These are phyloP conservation scores for Philotrypesis tridentata DNA, from an alignment of 1,140 invertebrate species.

Conservation along the genomic window DNA sequence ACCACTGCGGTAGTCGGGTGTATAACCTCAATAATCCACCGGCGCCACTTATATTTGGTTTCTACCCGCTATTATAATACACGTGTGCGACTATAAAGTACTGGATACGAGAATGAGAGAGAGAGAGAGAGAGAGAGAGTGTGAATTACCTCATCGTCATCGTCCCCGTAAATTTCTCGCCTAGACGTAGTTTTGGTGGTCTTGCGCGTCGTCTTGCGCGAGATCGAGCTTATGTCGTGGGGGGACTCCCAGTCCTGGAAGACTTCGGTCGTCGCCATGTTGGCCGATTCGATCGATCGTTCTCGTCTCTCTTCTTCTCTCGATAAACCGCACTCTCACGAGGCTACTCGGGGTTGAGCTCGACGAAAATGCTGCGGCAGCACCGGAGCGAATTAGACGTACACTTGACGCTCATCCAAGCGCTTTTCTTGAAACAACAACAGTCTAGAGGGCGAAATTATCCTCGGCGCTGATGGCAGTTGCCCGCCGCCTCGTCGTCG, in stretches of 20 bases:
- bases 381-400: neutral
- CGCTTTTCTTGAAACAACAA: conserved; percentile 11
- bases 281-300: neutral
- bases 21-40: neutral
- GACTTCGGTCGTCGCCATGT: conserved; percentile 70
- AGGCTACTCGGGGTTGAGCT: neutral
- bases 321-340: neutral
- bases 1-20: neutral
- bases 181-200: conserved; percentile 62
- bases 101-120: neutral
- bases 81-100: neutral
- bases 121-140: neutral
- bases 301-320: too few species aligned
- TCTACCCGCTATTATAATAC: neutral
- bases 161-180: conserved; percentile 52
- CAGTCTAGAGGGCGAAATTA: conserved; percentile 5
- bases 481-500: neutral
- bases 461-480: neutral
- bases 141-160: conserved; percentile 37
- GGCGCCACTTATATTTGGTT: neutral
- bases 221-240: conserved; percentile 63
- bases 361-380: neutral
- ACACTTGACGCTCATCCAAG: conserved; percentile 27
- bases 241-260: conserved; percentile 72
- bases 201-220: conserved; percentile 64